Evolutionary conservation across 2,797 vertebrate species (phyloP).

Genomic region (Tapirus indicus): DNA sequence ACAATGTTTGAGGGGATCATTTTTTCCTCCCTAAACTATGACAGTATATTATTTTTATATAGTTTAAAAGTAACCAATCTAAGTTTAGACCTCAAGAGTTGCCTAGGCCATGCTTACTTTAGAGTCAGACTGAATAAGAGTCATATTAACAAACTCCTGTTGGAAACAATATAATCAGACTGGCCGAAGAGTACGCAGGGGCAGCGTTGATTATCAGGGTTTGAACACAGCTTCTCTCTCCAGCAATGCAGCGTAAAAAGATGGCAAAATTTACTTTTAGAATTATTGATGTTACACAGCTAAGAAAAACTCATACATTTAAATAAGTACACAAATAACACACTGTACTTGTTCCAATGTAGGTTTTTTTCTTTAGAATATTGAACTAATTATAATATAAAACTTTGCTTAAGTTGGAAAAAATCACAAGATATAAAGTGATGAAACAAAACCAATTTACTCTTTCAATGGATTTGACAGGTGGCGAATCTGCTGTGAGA

Average conservation of each 20-base stretch:
- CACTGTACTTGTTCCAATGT: neutral
- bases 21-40: neutral
- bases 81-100: neutral
- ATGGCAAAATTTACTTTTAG: neutral
- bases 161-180: neutral
- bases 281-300: neutral
- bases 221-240: neutral
- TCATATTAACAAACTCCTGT: neutral
- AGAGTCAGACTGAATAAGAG: neutral
- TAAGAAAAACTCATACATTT: neutral
- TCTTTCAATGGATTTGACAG: neutral
- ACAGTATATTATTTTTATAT: neutral
- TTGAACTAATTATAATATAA: neutral
- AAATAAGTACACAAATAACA: neutral
- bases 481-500: slow-evolving; percentile 26
- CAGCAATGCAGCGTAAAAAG: neutral
- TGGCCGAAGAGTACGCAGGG: neutral
- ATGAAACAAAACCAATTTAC: slow-evolving; percentile 52
- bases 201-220: neutral
- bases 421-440: neutral
- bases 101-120: neutral
- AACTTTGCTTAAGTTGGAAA: neutral
- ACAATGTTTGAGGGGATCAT: neutral
- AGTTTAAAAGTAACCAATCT: slow-evolving; percentile 26
- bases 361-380: neutral